Evolutionary conservation across 1,140 invertebrate species (phyloP).

Genomic region (Tyrophagus putrescentiae): DNA sequence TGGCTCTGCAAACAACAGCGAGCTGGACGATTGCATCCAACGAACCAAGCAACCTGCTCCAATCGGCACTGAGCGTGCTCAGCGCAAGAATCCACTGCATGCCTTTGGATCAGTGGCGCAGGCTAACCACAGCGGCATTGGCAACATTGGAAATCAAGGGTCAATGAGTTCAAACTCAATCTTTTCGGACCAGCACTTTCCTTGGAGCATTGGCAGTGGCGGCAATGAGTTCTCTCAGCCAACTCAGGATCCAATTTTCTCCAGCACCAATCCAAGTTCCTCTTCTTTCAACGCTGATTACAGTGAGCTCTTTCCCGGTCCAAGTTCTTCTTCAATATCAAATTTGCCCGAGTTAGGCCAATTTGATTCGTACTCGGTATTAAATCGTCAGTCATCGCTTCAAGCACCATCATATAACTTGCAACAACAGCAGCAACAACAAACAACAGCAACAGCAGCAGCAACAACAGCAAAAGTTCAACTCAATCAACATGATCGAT

Average conservation of each 20-base stretch:
- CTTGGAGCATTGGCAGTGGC: too few species aligned
- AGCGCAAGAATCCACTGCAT: constrained; percentile 24
- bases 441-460: too few species aligned
- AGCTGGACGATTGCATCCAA: constrained; percentile 21
- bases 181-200: not conserved
- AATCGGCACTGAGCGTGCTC: constrained; percentile 31
- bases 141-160: too few species aligned
- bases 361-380: not conserved
- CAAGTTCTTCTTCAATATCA: not conserved
- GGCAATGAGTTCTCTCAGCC: too few species aligned
- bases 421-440: too few species aligned
- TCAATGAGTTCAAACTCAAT: not conserved
- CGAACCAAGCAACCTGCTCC: constrained; percentile 28
- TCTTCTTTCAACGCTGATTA: not conserved
- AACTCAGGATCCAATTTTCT: not conserved
- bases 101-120: not conserved
- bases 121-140: too few species aligned
- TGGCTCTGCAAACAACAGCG: too few species aligned
- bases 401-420: too few species aligned
- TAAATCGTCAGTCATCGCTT: not conserved
- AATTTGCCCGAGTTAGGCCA: not conserved
- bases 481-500: not conserved
- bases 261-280: not conserved
- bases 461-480: constrained; percentile 3
- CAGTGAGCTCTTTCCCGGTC: not conserved